Base-by-base conservation (phyloP, 2,888 invertebrate species). In the Hirtodrosophila histrioides region DNA sequence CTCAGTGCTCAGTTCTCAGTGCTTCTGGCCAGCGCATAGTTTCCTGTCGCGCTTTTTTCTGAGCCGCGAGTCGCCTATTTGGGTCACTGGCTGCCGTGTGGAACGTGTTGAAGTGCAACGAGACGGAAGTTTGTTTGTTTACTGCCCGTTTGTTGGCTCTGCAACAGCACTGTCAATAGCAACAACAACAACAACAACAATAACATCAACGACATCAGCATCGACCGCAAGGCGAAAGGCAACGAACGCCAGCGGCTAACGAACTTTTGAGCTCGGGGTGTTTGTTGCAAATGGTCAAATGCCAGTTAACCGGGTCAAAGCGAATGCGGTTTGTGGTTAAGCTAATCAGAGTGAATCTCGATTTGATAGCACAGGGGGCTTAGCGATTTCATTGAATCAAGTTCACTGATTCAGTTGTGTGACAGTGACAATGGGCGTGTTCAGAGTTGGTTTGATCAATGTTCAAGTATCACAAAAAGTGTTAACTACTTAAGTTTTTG, bases 61-160 rank as follows among this genome's bases (percentile, higher is more conserved):
- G 62, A 69, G 70, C 63, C 44, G 37, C 49, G 43, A 57, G 37
- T 45, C 29, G 71, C 58, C 71, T 73, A 82, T 82, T 74, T 85
- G 77, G 82, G 85, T 82, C 85, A 85, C 60, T 61, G 62, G 43
- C 46, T 49, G 60, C 61, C 41, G 46, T 10, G 17, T 58, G 53
- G 64, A 55, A 40, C 81, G 82, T 84, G 82, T 66, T 78, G 74
- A 67, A 74, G 85, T 69, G 82, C 82, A 78, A 51, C 66, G 76
- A 78, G 74, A 71, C 82, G 82, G 85, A 82, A 85, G 82, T 74
- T 80, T 51, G 69, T 75, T 67, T 82, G 74, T 68, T 78, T 68
- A 63, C 53, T 51, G 68, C 60, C 36, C 46, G 39, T 27, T 57
- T 60, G 57, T 44, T 48, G 43, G 37, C n/a, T 56, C 33, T 17